These are phyloP conservation scores for Pelecanus crispus DNA, from an alignment of 2,113 vertebrate genomes.

Conservation along the genomic window DNA sequence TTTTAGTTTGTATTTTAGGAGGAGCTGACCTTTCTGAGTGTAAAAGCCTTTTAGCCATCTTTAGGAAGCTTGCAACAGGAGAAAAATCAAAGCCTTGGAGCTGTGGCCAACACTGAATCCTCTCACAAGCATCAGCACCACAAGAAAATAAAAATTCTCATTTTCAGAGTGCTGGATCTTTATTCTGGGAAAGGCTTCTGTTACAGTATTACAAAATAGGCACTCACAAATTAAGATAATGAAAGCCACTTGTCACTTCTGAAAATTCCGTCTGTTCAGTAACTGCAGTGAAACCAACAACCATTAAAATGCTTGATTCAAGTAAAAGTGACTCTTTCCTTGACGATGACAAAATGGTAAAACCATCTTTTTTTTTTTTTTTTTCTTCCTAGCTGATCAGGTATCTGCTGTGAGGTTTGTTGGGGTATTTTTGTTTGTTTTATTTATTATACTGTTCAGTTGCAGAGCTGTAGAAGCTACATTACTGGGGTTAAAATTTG, in stretches of 20 bases:
- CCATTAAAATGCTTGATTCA: not conserved
- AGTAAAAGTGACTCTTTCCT: not conserved
- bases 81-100: not conserved
- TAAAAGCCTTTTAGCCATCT: not conserved
- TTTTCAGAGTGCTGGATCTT: not conserved
- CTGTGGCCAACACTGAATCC: not conserved
- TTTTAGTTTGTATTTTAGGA: not conserved
- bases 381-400: not conserved
- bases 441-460: not conserved
- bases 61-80: not conserved
- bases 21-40: not conserved
- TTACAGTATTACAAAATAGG: not conserved
- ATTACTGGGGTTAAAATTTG: not conserved
- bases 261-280: not conserved
- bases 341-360: not conserved
- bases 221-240: not conserved
- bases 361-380: rapidly evolving
- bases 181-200: not conserved
- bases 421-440: not conserved
- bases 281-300: not conserved
- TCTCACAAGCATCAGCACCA: not conserved
- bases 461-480: not conserved
- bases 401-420: not conserved
- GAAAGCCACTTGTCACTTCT: not conserved
- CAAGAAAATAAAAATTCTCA: not conserved